These are phyloP conservation scores for Scolopax bukidnonensis DNA, from an alignment of 2,797 vertebrate species.

Conservation along the genomic window DNA sequence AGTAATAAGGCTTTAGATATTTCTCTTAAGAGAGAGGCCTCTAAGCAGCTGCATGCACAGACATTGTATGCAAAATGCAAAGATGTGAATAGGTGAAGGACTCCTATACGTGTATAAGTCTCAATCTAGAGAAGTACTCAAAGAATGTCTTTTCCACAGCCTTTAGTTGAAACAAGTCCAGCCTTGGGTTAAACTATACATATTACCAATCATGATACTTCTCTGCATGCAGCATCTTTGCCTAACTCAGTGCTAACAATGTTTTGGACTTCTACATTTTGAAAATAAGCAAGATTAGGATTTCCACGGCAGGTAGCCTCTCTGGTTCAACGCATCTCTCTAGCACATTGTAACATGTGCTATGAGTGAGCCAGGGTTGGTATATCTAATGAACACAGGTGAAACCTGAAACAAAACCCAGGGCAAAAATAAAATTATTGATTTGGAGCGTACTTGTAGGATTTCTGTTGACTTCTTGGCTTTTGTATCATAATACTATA, in stretches of 20 bases:
- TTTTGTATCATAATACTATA: background rate
- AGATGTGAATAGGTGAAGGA: background rate
- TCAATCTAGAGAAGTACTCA: background rate
- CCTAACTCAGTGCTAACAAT: fast-evolving
- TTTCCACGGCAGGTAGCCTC: background rate
- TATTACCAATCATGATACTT: no score
- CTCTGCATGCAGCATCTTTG: background rate
- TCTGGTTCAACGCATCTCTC: background rate
- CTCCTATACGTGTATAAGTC: background rate
- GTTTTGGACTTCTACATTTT: background rate
- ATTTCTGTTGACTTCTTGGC: background rate
- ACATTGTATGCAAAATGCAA: background rate
- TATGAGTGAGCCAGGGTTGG: background rate
- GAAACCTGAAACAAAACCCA: background rate
- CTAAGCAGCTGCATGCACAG: background rate
- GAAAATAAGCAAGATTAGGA: background rate
- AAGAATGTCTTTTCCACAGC: background rate
- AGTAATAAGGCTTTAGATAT: background rate
- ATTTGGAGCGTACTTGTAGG: background rate
- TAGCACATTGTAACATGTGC: fast-evolving
- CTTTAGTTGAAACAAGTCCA: background rate
- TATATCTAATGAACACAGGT: background rate
- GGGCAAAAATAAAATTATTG: background rate
- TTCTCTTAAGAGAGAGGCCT: background rate
- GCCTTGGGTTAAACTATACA: background rate